phyloP scores from a whole-genome alignment of 2,888 invertebrate species.

The Xanthia icteritia region DNA sequence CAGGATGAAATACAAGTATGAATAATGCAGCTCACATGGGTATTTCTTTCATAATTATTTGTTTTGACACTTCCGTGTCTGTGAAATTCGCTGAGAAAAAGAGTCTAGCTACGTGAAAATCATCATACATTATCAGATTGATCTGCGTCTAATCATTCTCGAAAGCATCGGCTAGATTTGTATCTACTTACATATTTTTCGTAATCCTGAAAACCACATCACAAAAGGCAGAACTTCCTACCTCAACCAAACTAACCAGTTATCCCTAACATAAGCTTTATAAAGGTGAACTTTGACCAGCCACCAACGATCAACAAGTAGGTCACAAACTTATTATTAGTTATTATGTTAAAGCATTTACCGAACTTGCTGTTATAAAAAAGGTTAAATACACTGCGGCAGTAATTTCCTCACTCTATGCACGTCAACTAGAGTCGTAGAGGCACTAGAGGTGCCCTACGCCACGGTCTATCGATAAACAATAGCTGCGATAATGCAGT shows the following conservation, averaged over 20 bases:
- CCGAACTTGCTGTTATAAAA: constrained; percentile 36
- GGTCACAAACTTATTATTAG: constrained; percentile 58
- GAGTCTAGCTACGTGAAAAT: neutral
- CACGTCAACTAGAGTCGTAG: constrained; percentile 27
- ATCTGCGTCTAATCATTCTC: too few species aligned
- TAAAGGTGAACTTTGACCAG: constrained; percentile 25
- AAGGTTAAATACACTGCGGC: constrained; percentile 61
- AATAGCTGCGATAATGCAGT: constrained; percentile 52
- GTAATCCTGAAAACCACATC: neutral
- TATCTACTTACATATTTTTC: neutral
- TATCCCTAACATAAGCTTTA: constrained; percentile 8
- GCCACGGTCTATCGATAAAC: constrained; percentile 47
- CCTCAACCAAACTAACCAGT: constrained; percentile 3
- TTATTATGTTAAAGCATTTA: constrained; percentile 53
- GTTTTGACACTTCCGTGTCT: neutral
- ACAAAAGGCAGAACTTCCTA: constrained; percentile 2
- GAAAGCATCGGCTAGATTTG: too few species aligned
- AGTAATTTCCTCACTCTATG: constrained; percentile 50
- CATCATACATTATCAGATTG: too few species aligned
- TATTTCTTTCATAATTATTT: neutral
- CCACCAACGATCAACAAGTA: constrained; percentile 55
- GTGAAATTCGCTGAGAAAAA: neutral
- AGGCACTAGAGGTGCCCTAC: constrained; percentile 14
- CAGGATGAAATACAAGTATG: neutral
- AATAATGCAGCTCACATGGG: neutral